phyloP scores from a whole-genome alignment of 2,888 invertebrate genomes.

The Cerceris ruficornis region DNA sequence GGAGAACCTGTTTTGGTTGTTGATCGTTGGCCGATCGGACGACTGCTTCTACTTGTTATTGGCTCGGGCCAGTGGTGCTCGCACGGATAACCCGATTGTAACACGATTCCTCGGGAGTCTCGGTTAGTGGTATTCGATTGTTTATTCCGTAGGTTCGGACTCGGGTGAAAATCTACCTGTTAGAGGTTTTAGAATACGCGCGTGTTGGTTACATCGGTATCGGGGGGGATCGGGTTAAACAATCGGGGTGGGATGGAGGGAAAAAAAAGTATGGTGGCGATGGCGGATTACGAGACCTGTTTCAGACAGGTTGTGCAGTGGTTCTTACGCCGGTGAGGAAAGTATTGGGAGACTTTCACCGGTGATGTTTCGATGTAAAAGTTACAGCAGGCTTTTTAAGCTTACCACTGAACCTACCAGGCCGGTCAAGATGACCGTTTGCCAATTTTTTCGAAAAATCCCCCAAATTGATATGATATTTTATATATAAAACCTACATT shows the following conservation, averaged over 20 bases:
- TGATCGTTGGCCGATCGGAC: conserved; percentile 6
- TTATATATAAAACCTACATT: no score
- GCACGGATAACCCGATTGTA: conserved; percentile 4
- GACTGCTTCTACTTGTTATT: neutral
- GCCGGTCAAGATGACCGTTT: no score
- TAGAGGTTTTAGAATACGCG: conserved; percentile 2
- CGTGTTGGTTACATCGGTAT: neutral
- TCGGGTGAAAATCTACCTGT: conserved; percentile 5
- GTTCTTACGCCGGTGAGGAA: conserved; percentile 20
- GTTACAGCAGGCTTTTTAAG: no score
- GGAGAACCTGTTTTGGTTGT: conserved; percentile 33
- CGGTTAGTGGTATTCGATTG: neutral
- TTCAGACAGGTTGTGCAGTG: conserved; percentile 32
- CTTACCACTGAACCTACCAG: no score
- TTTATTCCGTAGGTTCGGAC: conserved; percentile 10
- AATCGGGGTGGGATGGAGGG: conserved; percentile 19
- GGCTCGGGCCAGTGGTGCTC: neutral
- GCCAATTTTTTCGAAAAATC: no score
- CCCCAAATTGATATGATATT: no score
- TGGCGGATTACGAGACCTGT: conserved; percentile 30
- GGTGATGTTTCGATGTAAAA: no score
- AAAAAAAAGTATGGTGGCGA: conserved; percentile 25
- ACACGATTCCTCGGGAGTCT: neutral
- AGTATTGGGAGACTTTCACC: no score
- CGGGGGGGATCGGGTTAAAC: conserved; percentile 21